Evolutionary conservation across 2,113 vertebrate genomes (phyloP), one percentile per base, ranked within the genome.

Genomic region (Psilopsiagon aymara): DNA sequence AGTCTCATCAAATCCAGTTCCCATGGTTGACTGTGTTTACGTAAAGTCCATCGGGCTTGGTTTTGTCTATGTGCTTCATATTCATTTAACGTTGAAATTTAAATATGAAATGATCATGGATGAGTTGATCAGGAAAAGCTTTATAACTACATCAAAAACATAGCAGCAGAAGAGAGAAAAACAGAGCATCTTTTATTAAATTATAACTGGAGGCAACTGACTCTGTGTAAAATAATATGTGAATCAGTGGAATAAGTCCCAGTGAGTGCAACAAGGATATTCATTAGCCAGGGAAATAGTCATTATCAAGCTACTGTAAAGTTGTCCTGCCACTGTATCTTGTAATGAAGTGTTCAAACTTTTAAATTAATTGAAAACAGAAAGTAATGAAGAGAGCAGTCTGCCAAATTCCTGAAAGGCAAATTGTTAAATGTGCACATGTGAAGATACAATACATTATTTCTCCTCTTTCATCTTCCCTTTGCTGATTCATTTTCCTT

Each of bases 21-120:
- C 21, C 59, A 53, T 0, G 0, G 24, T 17, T 12, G 1, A 28
- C 14, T 0, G 2, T 44, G n/a, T 55, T 37, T 51, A 29, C 28
- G 25, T 62, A 52, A 95, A 15, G 29, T 60, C 19, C 51, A 60
- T 62, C 33, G 74, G 27, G 31, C 4, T 33, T 57, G 16, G 27
- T 49, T 53, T 52, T 83, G 68, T 4, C 16, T 52, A 21, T 4
- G 6, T 4, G 7, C 15, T 76, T 52, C 15, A 1, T 52, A 23
- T 66, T 86, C n/a, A 70, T 67, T 92, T 88, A 53, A 59, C 13
- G 4, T 69, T 73, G 49, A 91, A 91, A 62, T 77, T 74, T 91
- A 37, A 77, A 86, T 70, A 28, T 81, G 35, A 41, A 86, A 74
- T 78, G 4, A 44, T 70, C 44, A 28, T 1, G 7, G 71, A 43